phyloP scores from a whole-genome alignment of 2,113 vertebrate species.

The Candoia aspera region DNA sequence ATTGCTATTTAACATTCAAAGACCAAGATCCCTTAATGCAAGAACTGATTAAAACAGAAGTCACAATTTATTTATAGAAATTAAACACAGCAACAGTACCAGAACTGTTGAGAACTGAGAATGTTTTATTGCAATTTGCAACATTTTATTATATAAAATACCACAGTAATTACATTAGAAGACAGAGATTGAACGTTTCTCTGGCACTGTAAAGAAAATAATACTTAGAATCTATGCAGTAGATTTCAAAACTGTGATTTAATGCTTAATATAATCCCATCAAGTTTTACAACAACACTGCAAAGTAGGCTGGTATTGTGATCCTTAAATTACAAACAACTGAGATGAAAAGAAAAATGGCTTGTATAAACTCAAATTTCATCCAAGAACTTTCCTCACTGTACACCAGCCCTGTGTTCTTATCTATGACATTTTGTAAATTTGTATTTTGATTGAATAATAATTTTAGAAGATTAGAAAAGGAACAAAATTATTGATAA shows the following conservation, averaged over 20 bases:
- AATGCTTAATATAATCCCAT: neutral
- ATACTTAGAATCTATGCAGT: neutral
- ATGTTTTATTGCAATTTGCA: conserved; percentile 1
- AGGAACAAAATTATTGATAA: neutral
- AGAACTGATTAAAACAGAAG: conserved; percentile 46
- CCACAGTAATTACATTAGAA: neutral
- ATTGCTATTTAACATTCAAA: conserved; percentile 54
- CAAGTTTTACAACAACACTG: neutral
- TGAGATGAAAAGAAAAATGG: neutral
- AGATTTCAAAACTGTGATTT: neutral
- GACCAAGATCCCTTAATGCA: conserved; percentile 44
- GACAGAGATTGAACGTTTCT: conserved; percentile 1
- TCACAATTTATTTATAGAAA: conserved; percentile 23
- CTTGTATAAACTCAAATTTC: neutral
- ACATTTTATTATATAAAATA: conserved; percentile 17
- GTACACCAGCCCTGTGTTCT: neutral
- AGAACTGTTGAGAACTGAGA: neutral
- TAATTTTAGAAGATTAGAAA: neutral
- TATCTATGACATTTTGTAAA: neutral
- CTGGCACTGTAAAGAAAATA: neutral
- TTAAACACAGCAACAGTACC: neutral
- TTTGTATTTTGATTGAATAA: neutral
- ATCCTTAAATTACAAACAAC: neutral
- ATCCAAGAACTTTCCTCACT: neutral
- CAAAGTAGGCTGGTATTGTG: neutral